Percentiles rank a stretch among this genome's conserved stretches.
Conservation (phyloP, 2,888 invertebrate genomes). For the Pandemis cinnamomeana region DNA sequence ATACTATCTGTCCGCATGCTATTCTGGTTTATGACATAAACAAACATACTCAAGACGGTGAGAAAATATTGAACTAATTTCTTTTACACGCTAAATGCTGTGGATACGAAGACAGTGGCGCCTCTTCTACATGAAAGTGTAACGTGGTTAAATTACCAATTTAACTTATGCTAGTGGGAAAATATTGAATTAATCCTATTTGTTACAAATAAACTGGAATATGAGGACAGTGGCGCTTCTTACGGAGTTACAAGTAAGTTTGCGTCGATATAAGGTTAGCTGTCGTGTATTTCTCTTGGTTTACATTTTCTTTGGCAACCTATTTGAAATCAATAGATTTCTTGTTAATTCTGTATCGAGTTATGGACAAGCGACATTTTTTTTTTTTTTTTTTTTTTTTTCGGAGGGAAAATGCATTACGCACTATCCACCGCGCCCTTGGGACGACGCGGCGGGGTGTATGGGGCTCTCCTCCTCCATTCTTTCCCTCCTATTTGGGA, state of each 20-base stretch:
- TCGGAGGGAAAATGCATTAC: no score
- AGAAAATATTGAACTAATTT: background rate
- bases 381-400: no score
- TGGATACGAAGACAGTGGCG: background rate
- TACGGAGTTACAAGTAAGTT: slow-evolving; percentile 21
- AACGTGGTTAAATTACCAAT: slow-evolving; percentile 1
- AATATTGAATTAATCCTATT: background rate
- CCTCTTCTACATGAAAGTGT: background rate
- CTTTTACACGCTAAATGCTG: slow-evolving; percentile 9
- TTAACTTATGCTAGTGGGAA: background rate
- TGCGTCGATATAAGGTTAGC: slow-evolving; percentile 15
- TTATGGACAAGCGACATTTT: background rate
- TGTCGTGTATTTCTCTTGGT: slow-evolving; percentile 11
- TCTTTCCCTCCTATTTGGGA: no score
- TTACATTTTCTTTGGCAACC: slow-evolving; percentile 24
- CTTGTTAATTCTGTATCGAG: background rate
- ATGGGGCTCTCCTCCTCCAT: no score
- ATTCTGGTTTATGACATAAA: slow-evolving; percentile 31
- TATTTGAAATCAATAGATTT: slow-evolving; percentile 33
- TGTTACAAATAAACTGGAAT: background rate
- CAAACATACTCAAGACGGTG: slow-evolving; percentile 24
- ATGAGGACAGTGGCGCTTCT: background rate
- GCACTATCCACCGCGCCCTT: no score
- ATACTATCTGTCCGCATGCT: slow-evolving; percentile 31
- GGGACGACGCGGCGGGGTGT: no score